A percentile compares a stretch with the other conserved stretches of the same genome.
Conservation (phyloP, 1,140 invertebrate genomes). For the Druon quercuslanigerum region DNA sequence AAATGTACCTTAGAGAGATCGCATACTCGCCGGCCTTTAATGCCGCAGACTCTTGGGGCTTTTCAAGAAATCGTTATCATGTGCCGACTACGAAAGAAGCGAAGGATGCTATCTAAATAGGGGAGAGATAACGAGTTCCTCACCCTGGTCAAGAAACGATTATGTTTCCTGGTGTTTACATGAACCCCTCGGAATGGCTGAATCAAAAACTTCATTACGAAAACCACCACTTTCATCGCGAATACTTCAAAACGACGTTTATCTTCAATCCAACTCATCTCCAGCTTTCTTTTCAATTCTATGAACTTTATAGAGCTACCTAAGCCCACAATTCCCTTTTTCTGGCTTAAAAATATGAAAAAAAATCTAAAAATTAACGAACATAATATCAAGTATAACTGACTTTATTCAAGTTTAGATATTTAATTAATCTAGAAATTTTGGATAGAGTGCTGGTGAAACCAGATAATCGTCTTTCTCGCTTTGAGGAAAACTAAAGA, state of each 20-base stretch:
- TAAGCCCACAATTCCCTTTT: too few relatives aligned
- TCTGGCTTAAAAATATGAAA: too few relatives aligned
- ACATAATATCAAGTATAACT: too few relatives aligned
- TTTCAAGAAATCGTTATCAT: constrained; percentile 33
- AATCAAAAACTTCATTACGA: constrained; percentile 14
- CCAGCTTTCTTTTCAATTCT: constrained; percentile 38
- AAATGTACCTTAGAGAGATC: constrained; percentile 15
- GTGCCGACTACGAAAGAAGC: constrained; percentile 26
- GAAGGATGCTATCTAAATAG: constrained; percentile 36
- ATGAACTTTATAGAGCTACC: constrained; percentile 29
- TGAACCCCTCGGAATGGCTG: constrained; percentile 29
- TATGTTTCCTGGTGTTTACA: constrained; percentile 39
- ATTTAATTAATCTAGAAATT: too few relatives aligned
- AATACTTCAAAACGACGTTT: constrained; percentile 6
- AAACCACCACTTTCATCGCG: constrained; percentile 8
- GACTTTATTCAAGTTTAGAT: too few relatives aligned
- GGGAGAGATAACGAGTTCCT: constrained; percentile 40
- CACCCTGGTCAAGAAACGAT: constrained; percentile 33
- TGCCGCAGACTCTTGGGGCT: neutral
- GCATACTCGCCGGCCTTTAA: constrained; percentile 4
- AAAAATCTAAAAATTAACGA: too few relatives aligned
- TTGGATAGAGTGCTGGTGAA: too few relatives aligned
- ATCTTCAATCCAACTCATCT: constrained; percentile 16
- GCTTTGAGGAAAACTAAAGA: too few relatives aligned
- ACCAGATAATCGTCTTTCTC: too few relatives aligned